These are phyloP conservation scores for Gymnocephalus cernua DNA, from an alignment of 2,113 vertebrate genomes.

Conservation along the genomic window DNA sequence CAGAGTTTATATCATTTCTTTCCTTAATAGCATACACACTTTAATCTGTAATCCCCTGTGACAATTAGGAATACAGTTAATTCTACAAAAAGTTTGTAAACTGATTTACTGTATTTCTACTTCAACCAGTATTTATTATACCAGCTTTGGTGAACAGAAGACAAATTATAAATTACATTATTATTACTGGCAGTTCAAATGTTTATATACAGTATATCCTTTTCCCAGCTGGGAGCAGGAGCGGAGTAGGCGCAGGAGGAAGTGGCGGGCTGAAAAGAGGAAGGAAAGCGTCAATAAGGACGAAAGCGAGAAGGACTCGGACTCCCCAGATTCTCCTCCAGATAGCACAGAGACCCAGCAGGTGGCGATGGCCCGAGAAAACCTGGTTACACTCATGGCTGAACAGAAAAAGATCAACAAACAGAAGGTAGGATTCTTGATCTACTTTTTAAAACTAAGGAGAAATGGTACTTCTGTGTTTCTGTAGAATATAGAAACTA, in stretches of 20 bases:
- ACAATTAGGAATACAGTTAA: not conserved
- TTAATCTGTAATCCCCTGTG: not conserved
- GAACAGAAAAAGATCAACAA: slow-evolving; percentile 88
- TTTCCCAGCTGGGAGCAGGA: slow-evolving; percentile 90
- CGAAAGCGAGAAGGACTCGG: slow-evolving; percentile 90
- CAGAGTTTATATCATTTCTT: not conserved
- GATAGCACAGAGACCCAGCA: slow-evolving; percentile 86
- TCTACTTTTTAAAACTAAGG: not conserved
- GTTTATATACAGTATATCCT: not conserved
- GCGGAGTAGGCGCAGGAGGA: slow-evolving; percentile 81
- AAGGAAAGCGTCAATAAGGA: slow-evolving; percentile 89
- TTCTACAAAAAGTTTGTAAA: not conserved
- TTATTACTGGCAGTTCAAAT: not conserved
- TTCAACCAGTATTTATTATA: not conserved
- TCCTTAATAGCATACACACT: not conserved
- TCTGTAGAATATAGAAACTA: not conserved
- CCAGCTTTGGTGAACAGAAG: not conserved
- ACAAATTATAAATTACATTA: not conserved
- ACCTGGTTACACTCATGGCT: slow-evolving; percentile 82
- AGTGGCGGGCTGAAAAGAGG: slow-evolving; percentile 85
- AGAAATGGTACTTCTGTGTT: not conserved
- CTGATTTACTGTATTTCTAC: not conserved
- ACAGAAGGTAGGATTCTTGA: slow-evolving; percentile 84
- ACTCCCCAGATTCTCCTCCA: slow-evolving; percentile 85
- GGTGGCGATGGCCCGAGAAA: slow-evolving; percentile 87